Conservation (phyloP, 2,113 vertebrate genomes). For the Kryptolebias marmoratus region DNA sequence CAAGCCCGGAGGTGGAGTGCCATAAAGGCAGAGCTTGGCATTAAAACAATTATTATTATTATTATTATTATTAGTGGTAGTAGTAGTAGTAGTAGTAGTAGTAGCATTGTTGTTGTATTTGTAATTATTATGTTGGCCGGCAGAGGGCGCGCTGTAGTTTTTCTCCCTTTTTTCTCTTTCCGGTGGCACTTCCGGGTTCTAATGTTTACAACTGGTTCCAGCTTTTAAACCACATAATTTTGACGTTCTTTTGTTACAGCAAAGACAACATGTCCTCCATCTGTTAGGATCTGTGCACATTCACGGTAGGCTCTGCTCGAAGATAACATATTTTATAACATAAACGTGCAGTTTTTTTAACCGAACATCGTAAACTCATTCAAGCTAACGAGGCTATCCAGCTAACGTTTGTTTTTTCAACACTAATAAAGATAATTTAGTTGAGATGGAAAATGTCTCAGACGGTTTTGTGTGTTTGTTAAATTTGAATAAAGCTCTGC, state of each 20-base stretch:
- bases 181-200: constrained; percentile 66
- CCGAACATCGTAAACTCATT: neutral
- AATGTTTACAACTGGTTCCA: constrained; percentile 70
- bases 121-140: neutral
- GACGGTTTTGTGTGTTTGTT: neutral
- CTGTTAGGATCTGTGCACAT: neutral
- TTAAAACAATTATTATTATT: no score
- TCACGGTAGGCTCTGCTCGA: constrained; percentile 16
- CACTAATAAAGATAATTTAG: neutral
- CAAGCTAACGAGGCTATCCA: constrained; percentile 37
- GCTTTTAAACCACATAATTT: neutral
- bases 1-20: no score
- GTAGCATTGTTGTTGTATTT: no score
- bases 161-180: neutral
- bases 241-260: neutral
- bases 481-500: neutral
- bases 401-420: neutral
- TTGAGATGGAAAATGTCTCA: neutral
- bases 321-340: accelerated
- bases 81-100: neutral
- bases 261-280: neutral
- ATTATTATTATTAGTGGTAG: no score
- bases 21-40: no score
- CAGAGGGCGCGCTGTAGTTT: constrained; percentile 16
- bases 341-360: neutral